Evolutionary conservation across 2,888 invertebrate species (phyloP), one percentile per base, ranked within the genome.

Genomic region (Eubasilissa splendida): DNA sequence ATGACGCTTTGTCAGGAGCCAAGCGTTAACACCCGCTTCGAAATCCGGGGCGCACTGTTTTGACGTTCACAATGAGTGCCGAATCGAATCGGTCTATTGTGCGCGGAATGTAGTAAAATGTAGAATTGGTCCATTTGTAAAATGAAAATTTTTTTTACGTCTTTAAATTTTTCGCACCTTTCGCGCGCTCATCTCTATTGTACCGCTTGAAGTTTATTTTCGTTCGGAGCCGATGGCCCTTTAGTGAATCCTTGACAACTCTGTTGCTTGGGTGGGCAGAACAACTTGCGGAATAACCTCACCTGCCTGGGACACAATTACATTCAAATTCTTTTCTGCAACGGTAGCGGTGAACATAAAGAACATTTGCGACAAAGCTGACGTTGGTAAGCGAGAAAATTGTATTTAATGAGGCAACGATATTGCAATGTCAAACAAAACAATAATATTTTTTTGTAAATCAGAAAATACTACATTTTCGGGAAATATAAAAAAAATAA

Each of bases 21-120:
- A 31, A 65, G 58, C 76, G 73, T 80, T 82, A 78, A 83, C 83
- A 82, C 81, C 80, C 76, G 80, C 66, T 74, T 71, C 52, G 59
- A 53, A 70, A 56, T 77, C 70, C 60, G 63, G 83, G 83, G 82
- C 80, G 82, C 77, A 75, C 83, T 83, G 83, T 83, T 83, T 83
- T 83, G 83, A 83, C 83, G 82, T 82, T 76, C 76, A 83, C 83
- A 83, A 83, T 82, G 79, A 83, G 83, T 81, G 82, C 83, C 83
- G 82, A 79, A 79, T 83, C 83, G 82, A 83, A 83, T 83, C 80
- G 77, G 59, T 33, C 78, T 63, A 74, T 82, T 80, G 82, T 77
- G 70, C 22, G 31, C 53, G 65, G 77, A 79, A 82, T 79, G 81
- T 71, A 78, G 74, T 78, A 79, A 79, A 79, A 75, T 81, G 53